Evolutionary conservation across 2,888 invertebrate genomes (phyloP).

Genomic region (Margaritifera margaritifera): DNA sequence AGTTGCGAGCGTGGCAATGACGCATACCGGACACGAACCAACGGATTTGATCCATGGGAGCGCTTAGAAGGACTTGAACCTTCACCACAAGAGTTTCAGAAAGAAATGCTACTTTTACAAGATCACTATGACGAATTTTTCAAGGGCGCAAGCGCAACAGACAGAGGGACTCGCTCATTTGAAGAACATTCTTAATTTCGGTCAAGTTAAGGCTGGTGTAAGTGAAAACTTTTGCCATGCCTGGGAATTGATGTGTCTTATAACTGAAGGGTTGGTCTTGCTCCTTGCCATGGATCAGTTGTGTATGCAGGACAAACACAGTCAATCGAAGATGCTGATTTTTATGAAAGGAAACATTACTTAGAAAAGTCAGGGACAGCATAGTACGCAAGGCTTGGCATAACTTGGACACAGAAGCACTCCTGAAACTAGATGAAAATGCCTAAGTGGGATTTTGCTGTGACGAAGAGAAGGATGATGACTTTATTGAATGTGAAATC

Average conservation of each 20-base stretch:
- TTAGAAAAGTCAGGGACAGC: constrained; percentile 6
- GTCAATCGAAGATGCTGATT: constrained; percentile 1
- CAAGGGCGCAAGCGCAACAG: constrained; percentile 20
- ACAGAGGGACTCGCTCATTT: constrained; percentile 22
- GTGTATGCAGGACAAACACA: constrained; percentile 4
- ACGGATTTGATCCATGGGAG: constrained; percentile 20
- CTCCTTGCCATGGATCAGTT: constrained; percentile 14
- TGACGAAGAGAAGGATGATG: no score
- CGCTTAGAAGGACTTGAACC: no score
- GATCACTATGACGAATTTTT: constrained; percentile 28
- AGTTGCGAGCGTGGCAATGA: no score
- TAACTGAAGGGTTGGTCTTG: constrained; percentile 15
- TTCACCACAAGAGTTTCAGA: constrained; percentile 38
- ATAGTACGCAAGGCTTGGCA: constrained; percentile 16
- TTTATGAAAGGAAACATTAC: constrained; percentile 2
- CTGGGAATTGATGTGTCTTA: constrained; percentile 29
- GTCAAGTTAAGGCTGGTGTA: constrained; percentile 28
- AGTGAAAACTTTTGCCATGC: constrained; percentile 34
- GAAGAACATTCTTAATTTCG: constrained; percentile 26
- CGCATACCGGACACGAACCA: constrained; percentile 24
- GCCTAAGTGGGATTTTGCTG: no score
- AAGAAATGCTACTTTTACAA: constrained; percentile 33
- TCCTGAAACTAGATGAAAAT: constrained; percentile 1
- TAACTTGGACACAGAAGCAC: constrained; percentile 8
- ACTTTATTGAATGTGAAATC: no score